Evolutionary conservation across 2,113 vertebrate species (phyloP).

Genomic region (Procavia capensis): DNA sequence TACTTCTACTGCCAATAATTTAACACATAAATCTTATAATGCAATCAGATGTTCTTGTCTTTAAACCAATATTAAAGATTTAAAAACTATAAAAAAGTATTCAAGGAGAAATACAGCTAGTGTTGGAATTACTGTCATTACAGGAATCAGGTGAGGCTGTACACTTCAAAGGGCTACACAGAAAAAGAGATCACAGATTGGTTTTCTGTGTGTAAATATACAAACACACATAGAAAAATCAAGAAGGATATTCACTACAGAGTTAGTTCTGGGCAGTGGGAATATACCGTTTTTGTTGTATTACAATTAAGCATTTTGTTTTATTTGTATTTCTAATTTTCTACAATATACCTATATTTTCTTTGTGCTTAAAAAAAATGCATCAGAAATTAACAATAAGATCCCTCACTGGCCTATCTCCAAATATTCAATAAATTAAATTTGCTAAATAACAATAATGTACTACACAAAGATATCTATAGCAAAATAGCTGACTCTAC

Average conservation of each 20-base stretch:
- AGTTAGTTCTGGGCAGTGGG: background rate
- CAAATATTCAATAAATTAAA: slow-evolving; percentile 5
- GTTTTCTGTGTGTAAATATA: background rate
- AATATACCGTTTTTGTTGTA: background rate
- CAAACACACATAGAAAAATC: background rate
- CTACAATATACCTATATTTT: background rate
- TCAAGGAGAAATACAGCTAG: background rate
- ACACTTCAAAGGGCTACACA: background rate
- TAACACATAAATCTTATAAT: background rate
- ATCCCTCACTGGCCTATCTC: background rate
- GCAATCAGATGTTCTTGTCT: background rate
- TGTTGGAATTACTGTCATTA: background rate
- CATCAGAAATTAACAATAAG: background rate
- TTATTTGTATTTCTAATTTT: slow-evolving; percentile 15
- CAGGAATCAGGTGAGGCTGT: background rate
- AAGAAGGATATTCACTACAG: background rate
- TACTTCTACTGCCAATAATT: background rate
- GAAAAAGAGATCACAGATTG: background rate
- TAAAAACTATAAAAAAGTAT: background rate
- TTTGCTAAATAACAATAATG: background rate
- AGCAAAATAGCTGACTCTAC: background rate
- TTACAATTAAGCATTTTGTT: background rate
- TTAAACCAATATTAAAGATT: background rate
- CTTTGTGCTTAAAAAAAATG: background rate
- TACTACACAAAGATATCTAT: background rate